phyloP scores from a whole-genome alignment of 2,113 vertebrate species.

The Tympanuchus pallidicinctus region DNA sequence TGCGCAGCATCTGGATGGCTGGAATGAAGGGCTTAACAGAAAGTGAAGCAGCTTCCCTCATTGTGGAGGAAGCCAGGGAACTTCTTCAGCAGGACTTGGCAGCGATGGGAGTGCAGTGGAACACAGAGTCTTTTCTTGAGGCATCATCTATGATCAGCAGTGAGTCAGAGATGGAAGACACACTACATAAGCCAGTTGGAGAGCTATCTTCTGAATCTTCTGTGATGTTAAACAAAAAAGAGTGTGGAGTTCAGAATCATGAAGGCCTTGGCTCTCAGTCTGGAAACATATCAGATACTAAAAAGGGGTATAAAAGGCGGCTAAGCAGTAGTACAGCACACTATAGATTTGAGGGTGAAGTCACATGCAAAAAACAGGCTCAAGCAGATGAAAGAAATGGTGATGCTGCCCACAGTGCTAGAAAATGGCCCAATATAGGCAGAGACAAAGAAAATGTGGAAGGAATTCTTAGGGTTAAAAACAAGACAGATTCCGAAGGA shows the following conservation, averaged over 20 bases:
- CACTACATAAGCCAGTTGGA: background rate
- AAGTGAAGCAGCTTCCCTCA: conserved; percentile 86
- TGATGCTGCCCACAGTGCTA: conserved; percentile 11
- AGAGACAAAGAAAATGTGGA: background rate
- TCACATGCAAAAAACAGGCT: background rate
- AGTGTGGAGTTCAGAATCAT: background rate
- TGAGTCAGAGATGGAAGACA: conserved; percentile 59
- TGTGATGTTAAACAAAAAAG: conserved; percentile 21
- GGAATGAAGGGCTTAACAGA: conserved; percentile 89
- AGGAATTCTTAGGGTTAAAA: conserved; percentile 6
- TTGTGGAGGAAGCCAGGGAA: conserved; percentile 89
- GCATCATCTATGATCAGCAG: conserved; percentile 18
- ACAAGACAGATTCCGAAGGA: background rate
- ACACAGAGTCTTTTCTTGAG: conserved; percentile 66
- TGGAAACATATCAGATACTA: conserved; percentile 14
- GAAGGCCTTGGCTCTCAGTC: conserved; percentile 2
- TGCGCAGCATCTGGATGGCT: conserved; percentile 86
- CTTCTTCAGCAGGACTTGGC: conserved; percentile 92
- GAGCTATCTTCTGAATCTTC: conserved; percentile 18
- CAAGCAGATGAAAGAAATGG: background rate
- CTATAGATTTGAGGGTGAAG: background rate
- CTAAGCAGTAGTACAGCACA: conserved; percentile 33
- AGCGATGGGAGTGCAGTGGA: conserved; percentile 89
- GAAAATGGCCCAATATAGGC: conserved; percentile 36
- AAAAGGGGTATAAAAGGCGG: conserved; percentile 45